phyloP scores from a whole-genome alignment of 2,888 invertebrate genomes.

The Tetanocera ferruginea region DNA sequence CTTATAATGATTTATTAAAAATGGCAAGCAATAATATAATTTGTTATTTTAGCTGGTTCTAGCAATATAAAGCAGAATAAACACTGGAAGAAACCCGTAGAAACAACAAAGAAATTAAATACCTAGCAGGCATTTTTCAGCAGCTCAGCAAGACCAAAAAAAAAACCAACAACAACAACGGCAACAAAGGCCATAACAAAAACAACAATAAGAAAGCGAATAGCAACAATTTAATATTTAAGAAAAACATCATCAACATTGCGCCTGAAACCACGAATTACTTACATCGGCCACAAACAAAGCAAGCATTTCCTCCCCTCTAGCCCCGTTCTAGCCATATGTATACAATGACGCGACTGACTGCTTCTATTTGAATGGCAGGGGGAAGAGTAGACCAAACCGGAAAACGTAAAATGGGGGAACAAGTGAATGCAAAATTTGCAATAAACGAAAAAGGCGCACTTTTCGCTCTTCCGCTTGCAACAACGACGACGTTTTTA shows the following conservation, averaged over 20 bases:
- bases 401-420: not conserved
- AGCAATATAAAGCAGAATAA: too few relatives aligned
- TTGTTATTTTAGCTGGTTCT: too few relatives aligned
- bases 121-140: conserved; percentile 31
- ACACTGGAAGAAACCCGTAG: not conserved
- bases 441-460: conserved; percentile 19
- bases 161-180: not conserved
- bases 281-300: conserved; percentile 36
- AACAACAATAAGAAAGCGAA: not conserved
- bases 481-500: not conserved
- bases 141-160: not conserved
- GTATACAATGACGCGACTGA: not conserved
- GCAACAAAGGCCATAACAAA: not conserved
- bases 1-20: conserved; percentile 2
- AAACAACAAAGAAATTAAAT: conserved; percentile 38
- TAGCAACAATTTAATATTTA: conserved; percentile 32
- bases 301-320: conserved; percentile 28
- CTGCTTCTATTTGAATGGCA: not conserved
- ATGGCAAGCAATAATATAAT: not conserved
- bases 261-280: conserved; percentile 40
- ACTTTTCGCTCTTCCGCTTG: conserved; percentile 8
- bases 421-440: conserved; percentile 7
- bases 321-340: not conserved
- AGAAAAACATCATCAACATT: conserved; percentile 39
- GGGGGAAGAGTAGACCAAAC: not conserved